Conservation (phyloP, 1,140 invertebrate genomes). For the Agraylea sexmaculata region DNA sequence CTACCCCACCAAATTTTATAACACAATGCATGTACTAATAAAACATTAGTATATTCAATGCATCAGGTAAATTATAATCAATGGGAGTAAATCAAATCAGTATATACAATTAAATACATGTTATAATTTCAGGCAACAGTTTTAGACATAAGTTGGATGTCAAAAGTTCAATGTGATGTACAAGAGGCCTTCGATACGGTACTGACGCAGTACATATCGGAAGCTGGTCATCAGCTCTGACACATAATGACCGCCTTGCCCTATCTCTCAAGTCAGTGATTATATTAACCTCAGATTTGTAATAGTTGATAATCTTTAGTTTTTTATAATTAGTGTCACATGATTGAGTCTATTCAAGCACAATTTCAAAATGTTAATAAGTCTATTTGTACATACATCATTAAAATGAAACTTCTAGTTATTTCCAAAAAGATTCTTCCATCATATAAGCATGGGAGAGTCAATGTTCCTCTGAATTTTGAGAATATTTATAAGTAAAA, state of each 20-base stretch:
- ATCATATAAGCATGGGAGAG: not conserved
- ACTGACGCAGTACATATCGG: too few species aligned
- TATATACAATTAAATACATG: not conserved
- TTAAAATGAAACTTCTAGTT: too few species aligned
- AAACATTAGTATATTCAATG: conserved; percentile 77
- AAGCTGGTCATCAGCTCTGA: too few species aligned
- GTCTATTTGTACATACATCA: too few species aligned
- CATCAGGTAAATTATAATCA: conserved; percentile 44
- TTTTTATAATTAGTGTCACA: not conserved
- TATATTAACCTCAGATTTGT: not conserved
- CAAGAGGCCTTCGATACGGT: conserved; percentile 3
- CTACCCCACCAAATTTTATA: conserved; percentile 84
- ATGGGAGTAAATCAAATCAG: not conserved
- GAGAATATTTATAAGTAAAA: not conserved
- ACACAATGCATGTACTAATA: conserved; percentile 88
- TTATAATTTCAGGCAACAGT: conserved; percentile 38
- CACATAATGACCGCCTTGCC: conserved; percentile 19
- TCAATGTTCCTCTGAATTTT: conserved; percentile 1
- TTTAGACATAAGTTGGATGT: conserved; percentile 40
- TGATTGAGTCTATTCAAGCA: not conserved
- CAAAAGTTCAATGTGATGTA: conserved; percentile 24
- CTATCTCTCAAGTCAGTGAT: not conserved
- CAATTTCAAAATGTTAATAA: too few species aligned
- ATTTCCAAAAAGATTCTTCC: too few species aligned
- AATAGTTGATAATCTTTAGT: conserved; percentile 1